These are phyloP conservation scores for Aspidoscelis tigris DNA, from an alignment of 2,113 vertebrate genomes.

Conservation along the genomic window DNA sequence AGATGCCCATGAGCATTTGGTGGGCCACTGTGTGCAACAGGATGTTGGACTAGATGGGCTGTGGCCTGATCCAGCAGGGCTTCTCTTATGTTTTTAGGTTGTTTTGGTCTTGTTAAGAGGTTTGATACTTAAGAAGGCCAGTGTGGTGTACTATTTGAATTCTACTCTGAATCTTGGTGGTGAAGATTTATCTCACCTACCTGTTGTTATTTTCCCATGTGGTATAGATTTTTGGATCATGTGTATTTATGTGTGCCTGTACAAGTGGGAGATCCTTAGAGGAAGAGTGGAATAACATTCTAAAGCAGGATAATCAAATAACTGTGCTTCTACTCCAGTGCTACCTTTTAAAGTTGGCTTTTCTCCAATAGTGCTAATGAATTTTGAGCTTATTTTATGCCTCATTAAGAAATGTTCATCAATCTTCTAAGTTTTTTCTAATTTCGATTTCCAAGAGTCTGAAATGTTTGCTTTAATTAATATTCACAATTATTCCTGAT, in stretches of 20 bases:
- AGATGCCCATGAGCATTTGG: no score
- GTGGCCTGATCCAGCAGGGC: no score
- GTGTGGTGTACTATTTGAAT: not conserved
- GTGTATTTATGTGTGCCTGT: no score
- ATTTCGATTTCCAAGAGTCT: slow-evolving; percentile 21
- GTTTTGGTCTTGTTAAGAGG: not conserved
- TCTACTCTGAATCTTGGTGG: no score
- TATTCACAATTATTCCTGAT: slow-evolving; percentile 38
- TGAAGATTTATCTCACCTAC: not conserved
- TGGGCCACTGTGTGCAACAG: no score
- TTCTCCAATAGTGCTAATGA: not conserved
- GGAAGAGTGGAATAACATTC: not conserved
- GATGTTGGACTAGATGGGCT: no score
- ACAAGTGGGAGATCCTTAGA: not conserved
- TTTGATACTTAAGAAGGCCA: not conserved
- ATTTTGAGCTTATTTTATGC: slow-evolving; percentile 26
- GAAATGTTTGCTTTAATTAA: slow-evolving; percentile 33
- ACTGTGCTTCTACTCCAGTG: not conserved
- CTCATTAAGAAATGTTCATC: slow-evolving; percentile 34
- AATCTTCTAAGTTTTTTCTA: slow-evolving; percentile 23
- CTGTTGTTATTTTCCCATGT: not conserved
- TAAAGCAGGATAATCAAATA: not conserved
- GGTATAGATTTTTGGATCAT: no score
- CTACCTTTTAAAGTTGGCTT: not conserved
- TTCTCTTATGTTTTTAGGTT: no score